Evolutionary conservation across 2,797 vertebrate genomes (phyloP), one percentile per base, ranked within the genome.

Genomic region (Dendrocincla fuliginosa): DNA sequence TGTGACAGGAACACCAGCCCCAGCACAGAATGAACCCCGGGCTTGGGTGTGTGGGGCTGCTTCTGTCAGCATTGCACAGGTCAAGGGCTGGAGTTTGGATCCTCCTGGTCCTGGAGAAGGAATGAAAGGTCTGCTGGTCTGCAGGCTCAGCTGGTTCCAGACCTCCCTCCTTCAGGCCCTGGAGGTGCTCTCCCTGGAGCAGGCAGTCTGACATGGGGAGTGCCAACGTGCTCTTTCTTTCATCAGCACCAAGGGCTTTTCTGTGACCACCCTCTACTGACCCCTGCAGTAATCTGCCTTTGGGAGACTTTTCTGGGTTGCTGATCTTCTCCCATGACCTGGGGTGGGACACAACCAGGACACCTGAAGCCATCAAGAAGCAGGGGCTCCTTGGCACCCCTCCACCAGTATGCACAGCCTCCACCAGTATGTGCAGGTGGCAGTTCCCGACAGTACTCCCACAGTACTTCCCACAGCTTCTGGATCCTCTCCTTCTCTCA

Each of bases 61-160:
- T 47, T 70, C 53, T 65, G 46, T 15, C 6, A 2, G 27, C 23
- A 15, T 63, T 64, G 56, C n/a, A 23, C 16, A 60, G 30, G 17
- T 42, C 35, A 42, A 22, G 13, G 11, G 17, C 27, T 56, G 30
- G 14, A 3, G 0, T 16, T 10, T 27, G 22, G 32, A 25, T 39
- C 59, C 32, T 89, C 18, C 47, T 65, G 30, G 30, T 28, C 33
- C 33, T 49, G 74, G 78, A 76, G 32, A 16, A 50, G 16, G n/a
- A 74, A 52, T 27, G 56, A 33, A 32, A 33, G 50, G n/a, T 8
- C 35, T 0, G 0, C 16, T 2, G 1, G 16, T 50, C 27, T 47
- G 56, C 53, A 57, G 20, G 25, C 39, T 39, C 9, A 61, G 28
- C 28, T n/a, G 33, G 3, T n/a, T 74, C 53, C 70, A 83, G 27